Evolutionary conservation across 30 jellyfish, hydroid and myxozoan species (phyloP), one percentile per base, ranked within the genome.

Genomic region (Aurelia sp.): DNA sequence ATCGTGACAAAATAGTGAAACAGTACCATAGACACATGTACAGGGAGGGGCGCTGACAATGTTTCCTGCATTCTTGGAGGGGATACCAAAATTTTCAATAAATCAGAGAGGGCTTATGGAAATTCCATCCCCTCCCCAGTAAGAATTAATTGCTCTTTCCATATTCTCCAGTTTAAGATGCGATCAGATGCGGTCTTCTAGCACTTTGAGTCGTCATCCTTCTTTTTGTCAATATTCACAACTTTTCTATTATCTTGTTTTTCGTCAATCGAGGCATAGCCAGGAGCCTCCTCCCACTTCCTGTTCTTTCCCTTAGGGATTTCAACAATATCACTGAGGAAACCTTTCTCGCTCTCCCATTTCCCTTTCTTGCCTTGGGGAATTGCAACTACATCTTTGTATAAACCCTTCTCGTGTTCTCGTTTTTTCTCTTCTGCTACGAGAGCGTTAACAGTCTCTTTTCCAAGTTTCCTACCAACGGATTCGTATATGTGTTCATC

Each of bases 271-370:
- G 15, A 12, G 55, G 15, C 55, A 44, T 44, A 44, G 3, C 55
- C 79, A 17, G 24, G 31, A 6, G 27, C 33, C 27, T 22, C 71
- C 27, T 59, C 53, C 24, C 40, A 60, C 22, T 38, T 58, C 27
- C 69, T 79, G 11, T 60, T 58, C 67, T 38, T 41, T 4, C 17
- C 30, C 24, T 33, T 60, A 0, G 88, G 88, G 6, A 77, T 27
- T 9, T 70, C 78, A n/a, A 77, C 88, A 8, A 77, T 70, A 16
- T 60, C 88, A 15, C 10, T 76, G 31, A 22, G 58, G 48, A 77
- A 40, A 31, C 88, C 88, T 53, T 77, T 77, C 50, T 77, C 78
- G 38, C 76, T 64, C 15, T 59, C 66, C 51, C 63, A 77, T 61
- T 40, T 58, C 17, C 59, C 88, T 13, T 60, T 58, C 67, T 38